phyloP scores from a whole-genome alignment of 2,888 invertebrate genomes.

The Netelia fuscicornis region DNA sequence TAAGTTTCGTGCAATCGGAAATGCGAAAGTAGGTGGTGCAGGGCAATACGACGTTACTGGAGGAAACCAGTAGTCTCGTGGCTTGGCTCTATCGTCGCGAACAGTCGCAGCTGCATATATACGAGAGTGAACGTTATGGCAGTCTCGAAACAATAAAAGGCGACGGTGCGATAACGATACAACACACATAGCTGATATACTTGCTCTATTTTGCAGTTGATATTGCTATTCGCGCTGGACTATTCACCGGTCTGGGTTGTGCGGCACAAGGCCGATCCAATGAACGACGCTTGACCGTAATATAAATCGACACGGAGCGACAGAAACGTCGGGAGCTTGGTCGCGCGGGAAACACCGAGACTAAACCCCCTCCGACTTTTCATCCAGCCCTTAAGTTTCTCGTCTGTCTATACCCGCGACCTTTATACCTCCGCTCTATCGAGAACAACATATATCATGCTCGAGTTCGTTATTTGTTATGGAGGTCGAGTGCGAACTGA shows the following conservation, averaged over 20 bases:
- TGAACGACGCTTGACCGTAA: conserved; percentile 66
- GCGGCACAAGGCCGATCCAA: conserved; percentile 69
- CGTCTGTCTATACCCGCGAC: background rate
- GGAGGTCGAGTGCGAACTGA: background rate
- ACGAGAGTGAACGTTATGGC: conserved; percentile 17
- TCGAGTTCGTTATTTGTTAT: conserved; percentile 11
- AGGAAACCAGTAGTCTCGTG: conserved; percentile 16
- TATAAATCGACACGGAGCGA: conserved; percentile 58
- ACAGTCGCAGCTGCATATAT: conserved; percentile 36
- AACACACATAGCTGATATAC: conserved; percentile 39
- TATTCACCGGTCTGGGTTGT: conserved; percentile 58
- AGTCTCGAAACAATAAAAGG: conserved; percentile 61
- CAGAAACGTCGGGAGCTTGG: conserved; percentile 9
- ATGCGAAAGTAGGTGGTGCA: background rate
- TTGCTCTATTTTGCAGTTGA: conserved; percentile 56
- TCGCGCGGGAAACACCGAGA: conserved; percentile 4
- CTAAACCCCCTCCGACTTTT: conserved; percentile 21
- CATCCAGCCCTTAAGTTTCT: conserved; percentile 17
- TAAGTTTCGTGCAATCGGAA: background rate
- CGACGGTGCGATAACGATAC: conserved; percentile 58
- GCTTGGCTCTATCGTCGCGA: conserved; percentile 34
- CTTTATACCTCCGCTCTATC: background rate
- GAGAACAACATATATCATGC: background rate
- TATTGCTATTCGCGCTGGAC: conserved; percentile 31
- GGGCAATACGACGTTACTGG: conserved; percentile 30